These are phyloP conservation scores for Melanotaenia nigrans DNA, from an alignment of 2,797 vertebrate species.

Conservation along the genomic window DNA sequence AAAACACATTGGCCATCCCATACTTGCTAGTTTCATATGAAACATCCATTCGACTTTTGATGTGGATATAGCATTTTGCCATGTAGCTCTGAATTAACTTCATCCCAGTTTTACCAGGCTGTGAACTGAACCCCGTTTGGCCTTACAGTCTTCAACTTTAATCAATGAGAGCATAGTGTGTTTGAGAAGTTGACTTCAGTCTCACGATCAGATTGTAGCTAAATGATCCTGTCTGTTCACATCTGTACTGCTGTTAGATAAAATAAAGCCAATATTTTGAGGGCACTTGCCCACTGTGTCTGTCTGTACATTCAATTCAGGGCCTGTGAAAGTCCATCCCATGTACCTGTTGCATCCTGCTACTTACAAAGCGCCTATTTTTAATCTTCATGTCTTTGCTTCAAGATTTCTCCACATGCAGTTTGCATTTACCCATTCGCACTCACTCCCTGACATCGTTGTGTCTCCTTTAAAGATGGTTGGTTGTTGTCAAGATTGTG, in stretches of 20 bases:
- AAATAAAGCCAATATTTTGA: slow-evolving; percentile 71
- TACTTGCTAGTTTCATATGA: slow-evolving; percentile 36
- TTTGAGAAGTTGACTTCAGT: slow-evolving; percentile 48
- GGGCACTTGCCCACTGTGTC: slow-evolving; percentile 54
- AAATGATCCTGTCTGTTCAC: slow-evolving; percentile 57
- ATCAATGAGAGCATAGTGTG: slow-evolving; percentile 33
- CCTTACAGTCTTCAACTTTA: slow-evolving; percentile 67
- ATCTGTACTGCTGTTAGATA: slow-evolving; percentile 75
- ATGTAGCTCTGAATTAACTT: slow-evolving; percentile 52
- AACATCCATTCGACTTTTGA: slow-evolving; percentile 35
- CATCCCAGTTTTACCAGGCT: slow-evolving; percentile 50
- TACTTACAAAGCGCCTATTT: slow-evolving; percentile 14
- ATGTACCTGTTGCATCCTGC: background rate
- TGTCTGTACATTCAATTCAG: slow-evolving; percentile 65
- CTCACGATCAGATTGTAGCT: slow-evolving; percentile 68
- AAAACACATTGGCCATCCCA: background rate
- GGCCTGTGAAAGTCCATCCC: slow-evolving; percentile 9
- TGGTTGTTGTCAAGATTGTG: slow-evolving; percentile 56
- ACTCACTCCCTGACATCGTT: slow-evolving; percentile 16
- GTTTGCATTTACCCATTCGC: slow-evolving; percentile 20
- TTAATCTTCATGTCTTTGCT: slow-evolving; percentile 3
- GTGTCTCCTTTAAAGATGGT: slow-evolving; percentile 49
- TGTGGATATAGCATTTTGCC: slow-evolving; percentile 63
- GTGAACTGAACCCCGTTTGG: slow-evolving; percentile 65
- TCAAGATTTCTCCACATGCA: slow-evolving; percentile 16